Conservation (phyloP, 2,888 invertebrate genomes). For the Lasioglossum calceatum region DNA sequence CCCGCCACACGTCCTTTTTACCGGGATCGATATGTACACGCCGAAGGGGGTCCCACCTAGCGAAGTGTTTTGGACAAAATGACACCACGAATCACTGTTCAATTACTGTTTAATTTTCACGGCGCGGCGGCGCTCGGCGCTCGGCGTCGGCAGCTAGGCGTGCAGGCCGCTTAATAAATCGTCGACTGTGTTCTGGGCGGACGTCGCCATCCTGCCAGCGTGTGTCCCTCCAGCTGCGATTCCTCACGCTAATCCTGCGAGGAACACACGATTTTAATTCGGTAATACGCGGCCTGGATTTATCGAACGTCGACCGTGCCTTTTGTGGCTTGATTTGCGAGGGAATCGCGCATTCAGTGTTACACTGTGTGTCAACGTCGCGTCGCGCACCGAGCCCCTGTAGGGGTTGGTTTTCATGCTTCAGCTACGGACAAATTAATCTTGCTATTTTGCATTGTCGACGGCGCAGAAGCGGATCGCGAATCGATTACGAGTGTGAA, state of each 20-base stretch:
- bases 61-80: slow-evolving; percentile 62
- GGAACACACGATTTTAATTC: slow-evolving; percentile 20
- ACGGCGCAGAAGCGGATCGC: neutral
- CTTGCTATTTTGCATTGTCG: slow-evolving; percentile 5
- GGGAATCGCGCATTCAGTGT: neutral
- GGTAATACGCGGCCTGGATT: neutral
- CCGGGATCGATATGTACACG: slow-evolving; percentile 62
- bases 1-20: slow-evolving; percentile 61
- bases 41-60: slow-evolving; percentile 41
- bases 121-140: neutral
- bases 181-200: neutral
- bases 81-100: slow-evolving; percentile 65
- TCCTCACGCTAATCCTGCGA: slow-evolving; percentile 21
- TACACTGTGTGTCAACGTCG: slow-evolving; percentile 1
- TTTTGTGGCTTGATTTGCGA: neutral
- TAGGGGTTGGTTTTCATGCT: neutral
- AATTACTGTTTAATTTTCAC: slow-evolving; percentile 60
- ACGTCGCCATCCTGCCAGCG: neutral
- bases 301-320: neutral
- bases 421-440: neutral
- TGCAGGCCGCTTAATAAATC: slow-evolving; percentile 37
- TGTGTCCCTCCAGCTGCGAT: neutral
- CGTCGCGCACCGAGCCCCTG: neutral
- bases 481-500: neutral
- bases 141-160: neutral